phyloP scores from a whole-genome alignment of 2,797 vertebrate genomes.

The Mastacembelus armatus region DNA sequence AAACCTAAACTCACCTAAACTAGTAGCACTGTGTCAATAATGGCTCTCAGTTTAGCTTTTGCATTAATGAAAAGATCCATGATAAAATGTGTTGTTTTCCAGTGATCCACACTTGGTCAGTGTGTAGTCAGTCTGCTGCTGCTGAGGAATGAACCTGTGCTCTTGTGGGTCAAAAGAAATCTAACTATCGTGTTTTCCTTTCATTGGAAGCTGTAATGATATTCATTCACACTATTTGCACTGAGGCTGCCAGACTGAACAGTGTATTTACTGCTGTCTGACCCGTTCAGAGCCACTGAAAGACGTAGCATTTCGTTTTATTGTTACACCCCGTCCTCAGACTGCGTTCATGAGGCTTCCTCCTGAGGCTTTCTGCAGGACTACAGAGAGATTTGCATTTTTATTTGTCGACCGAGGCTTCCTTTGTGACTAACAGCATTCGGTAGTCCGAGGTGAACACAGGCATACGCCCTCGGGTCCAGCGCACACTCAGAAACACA shows the following conservation, averaged over 20 bases:
- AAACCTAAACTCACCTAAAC: no score
- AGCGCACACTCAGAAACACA: background rate
- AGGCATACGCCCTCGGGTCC: background rate
- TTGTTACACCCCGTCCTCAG: background rate
- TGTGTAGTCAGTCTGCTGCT: no score
- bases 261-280: background rate
- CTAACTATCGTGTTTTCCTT: no score
- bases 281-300: background rate
- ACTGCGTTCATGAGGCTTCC: background rate
- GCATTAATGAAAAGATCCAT: no score
- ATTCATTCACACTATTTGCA: background rate
- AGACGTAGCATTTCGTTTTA: background rate
- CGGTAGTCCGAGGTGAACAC: background rate
- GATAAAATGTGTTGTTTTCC: no score
- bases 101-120: no score
- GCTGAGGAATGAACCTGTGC: no score
- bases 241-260: background rate
- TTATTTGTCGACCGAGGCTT: background rate
- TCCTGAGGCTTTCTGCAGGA: conserved; percentile 7
- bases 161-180: no score
- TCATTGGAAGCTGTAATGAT: background rate
- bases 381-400: conserved; percentile 21
- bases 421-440: conserved; percentile 13
- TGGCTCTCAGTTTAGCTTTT: no score
- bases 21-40: no score